phyloP scores from a whole-genome alignment of 2,113 vertebrate species.

The Sapayoa aenigma region DNA sequence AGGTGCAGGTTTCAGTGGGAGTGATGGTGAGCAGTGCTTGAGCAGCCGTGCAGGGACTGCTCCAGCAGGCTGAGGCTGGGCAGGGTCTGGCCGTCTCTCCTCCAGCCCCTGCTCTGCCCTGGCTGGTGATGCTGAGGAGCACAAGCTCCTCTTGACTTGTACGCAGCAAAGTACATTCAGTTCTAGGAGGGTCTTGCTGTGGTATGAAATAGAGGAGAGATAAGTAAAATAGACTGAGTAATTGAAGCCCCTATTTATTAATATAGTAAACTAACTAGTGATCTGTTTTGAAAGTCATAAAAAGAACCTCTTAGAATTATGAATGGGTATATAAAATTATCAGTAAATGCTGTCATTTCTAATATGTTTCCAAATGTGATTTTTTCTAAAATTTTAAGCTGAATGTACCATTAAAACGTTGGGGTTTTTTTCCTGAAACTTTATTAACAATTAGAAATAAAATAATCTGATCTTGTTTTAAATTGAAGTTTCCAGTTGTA shows the following conservation, averaged over 20 bases:
- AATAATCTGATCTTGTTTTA: not conserved
- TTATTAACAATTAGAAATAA: not conserved
- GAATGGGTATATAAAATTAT: not conserved
- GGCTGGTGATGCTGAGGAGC: not conserved
- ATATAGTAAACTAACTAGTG: not conserved
- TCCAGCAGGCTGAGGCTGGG: not conserved
- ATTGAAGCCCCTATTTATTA: not conserved
- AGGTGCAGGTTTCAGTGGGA: not conserved
- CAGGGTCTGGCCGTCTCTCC: rapidly evolving
- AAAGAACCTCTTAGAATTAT: not conserved
- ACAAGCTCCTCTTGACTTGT: not conserved
- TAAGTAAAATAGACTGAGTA: not conserved
- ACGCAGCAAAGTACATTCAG: rapidly evolving
- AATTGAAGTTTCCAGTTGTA: not conserved
- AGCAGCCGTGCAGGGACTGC: not conserved
- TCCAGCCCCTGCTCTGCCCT: not conserved
- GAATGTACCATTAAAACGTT: not conserved
- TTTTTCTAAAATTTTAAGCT: not conserved
- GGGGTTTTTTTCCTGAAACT: not conserved
- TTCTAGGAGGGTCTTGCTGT: not conserved
- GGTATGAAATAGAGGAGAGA: not conserved
- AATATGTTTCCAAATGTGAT: not conserved
- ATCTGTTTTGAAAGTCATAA: not conserved
- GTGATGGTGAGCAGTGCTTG: not conserved
- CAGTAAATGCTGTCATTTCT: not conserved